phyloP scores from a whole-genome alignment of 2,113 vertebrate species.

The Noturus placidus region DNA sequence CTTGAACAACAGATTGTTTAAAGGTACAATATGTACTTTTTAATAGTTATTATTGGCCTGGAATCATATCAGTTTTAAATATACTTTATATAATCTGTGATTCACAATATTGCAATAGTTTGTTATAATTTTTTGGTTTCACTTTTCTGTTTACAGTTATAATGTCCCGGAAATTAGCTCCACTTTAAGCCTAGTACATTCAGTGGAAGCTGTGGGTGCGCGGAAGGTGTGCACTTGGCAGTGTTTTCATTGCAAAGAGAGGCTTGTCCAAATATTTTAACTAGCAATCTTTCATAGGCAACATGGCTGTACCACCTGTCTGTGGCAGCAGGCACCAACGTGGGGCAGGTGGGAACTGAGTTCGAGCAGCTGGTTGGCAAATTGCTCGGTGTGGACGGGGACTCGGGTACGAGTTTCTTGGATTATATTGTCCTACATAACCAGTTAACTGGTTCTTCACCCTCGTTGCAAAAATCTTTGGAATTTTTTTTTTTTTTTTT shows the following conservation, averaged over 20 bases:
- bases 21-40: neutral
- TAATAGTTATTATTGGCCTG: neutral
- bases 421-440: neutral
- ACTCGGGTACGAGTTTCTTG: constrained; percentile 74
- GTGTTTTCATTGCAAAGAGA: neutral
- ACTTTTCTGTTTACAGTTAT: neutral
- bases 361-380: constrained; percentile 94
- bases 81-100: neutral
- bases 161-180: neutral
- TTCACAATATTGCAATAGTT: neutral
- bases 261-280: neutral
- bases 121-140: neutral
- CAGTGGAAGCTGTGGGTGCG: neutral
- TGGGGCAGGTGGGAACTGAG: constrained; percentile 87
- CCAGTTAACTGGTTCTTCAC: neutral
- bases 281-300: constrained; percentile 69
- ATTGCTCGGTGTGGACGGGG: constrained; percentile 83
- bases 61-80: neutral
- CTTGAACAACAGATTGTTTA: too few relatives aligned
- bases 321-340: constrained; percentile 84
- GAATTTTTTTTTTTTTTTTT: too few relatives aligned
- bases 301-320: constrained; percentile 94
- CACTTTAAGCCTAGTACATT: neutral
- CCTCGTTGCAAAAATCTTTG: neutral
- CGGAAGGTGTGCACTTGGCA: neutral